Percentiles rank a stretch among this genome's conserved stretches.
phyloP scores from a whole-genome alignment of 2,888 invertebrate genomes.

The Sericinus montela region DNA sequence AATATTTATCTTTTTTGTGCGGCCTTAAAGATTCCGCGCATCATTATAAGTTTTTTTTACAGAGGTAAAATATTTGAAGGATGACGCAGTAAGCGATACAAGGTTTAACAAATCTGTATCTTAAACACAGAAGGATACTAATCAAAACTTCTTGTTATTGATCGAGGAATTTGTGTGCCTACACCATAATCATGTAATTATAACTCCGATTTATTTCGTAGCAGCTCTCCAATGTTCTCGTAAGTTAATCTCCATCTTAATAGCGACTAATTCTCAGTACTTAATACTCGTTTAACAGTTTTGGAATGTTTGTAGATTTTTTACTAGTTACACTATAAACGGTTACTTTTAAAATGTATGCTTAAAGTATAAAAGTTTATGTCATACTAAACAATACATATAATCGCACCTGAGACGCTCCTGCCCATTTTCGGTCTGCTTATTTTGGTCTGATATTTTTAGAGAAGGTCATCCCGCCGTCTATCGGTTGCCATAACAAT shows the following conservation, averaged over 20 bases:
- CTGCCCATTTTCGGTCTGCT: too few species aligned
- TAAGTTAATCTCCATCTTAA: background rate
- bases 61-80: constrained; percentile 9
- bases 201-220: constrained; percentile 2
- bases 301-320: too few species aligned
- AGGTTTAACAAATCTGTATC: background rate
- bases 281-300: background rate
- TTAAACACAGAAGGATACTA: background rate
- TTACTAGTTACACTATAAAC: too few species aligned
- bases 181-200: constrained; percentile 9
- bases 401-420: too few species aligned
- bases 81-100: constrained; percentile 5
- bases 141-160: background rate
- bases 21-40: constrained; percentile 5
- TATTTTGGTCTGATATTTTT: too few species aligned
- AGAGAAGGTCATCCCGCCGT: too few species aligned
- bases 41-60: constrained; percentile 8
- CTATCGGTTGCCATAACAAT: too few species aligned
- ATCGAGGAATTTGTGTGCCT: background rate
- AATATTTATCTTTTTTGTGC: constrained; percentile 13
- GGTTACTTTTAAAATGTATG: too few species aligned
- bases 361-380: too few species aligned
- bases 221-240: constrained; percentile 2
- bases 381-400: too few species aligned
- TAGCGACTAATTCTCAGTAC: background rate